Conservation (phyloP, 2,113 vertebrate genomes). For the Pelvicachromis taeniatus region DNA sequence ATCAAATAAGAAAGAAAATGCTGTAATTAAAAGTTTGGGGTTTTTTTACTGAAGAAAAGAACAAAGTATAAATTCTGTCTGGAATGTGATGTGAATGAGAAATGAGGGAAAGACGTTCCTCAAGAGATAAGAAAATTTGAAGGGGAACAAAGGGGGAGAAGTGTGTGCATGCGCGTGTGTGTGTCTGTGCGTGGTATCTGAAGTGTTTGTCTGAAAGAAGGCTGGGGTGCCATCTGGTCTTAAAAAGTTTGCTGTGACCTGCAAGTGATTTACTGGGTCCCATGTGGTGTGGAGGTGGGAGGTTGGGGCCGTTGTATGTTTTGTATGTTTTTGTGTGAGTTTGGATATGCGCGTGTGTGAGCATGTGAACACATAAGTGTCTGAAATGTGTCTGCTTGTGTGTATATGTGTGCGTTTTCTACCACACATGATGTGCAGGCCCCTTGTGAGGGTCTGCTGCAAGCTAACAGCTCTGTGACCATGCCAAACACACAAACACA, state of each 20-base stretch:
- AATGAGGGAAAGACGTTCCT: neutral
- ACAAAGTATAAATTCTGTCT: neutral
- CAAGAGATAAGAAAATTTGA: neutral
- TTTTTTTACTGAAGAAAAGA: neutral
- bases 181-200: neutral
- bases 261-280: conserved; percentile 25
- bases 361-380: neutral
- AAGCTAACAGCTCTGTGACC: neutral
- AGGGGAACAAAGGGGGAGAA: neutral
- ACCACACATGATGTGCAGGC: neutral
- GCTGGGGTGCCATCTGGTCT: neutral
- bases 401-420: neutral
- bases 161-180: neutral
- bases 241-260: conserved; percentile 34
- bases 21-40: neutral
- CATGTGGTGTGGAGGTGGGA: conserved; percentile 1
- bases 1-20: neutral
- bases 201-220: neutral
- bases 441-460: neutral
- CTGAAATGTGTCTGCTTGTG: neutral
- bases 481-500: neutral
- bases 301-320: neutral
- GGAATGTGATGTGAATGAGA: neutral
- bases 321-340: neutral
- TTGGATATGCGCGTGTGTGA: neutral